Conservation (phyloP, 2,113 vertebrate genomes). For the Eretmochelys imbricata region DNA sequence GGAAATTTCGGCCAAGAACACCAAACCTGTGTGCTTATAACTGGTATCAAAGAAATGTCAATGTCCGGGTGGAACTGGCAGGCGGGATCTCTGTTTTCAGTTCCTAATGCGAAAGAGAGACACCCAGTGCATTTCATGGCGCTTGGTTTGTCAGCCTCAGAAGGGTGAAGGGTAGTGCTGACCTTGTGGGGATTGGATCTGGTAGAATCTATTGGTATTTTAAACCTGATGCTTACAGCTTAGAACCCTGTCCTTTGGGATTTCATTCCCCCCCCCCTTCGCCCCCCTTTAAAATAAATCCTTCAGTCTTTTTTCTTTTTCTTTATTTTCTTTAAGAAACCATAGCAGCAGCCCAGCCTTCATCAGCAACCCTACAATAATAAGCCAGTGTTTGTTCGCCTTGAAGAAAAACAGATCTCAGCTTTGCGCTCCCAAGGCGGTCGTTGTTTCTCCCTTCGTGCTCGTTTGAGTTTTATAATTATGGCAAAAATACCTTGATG, state of each 20-base stretch:
- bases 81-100: fast-evolving
- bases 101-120: not conserved
- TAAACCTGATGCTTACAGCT: not conserved
- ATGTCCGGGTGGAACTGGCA: not conserved
- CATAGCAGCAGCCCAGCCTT: not conserved
- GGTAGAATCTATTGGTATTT: not conserved
- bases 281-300: not conserved
- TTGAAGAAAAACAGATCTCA: not conserved
- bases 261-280: not conserved
- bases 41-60: not conserved
- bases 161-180: not conserved
- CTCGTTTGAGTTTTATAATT: not conserved
- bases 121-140: not conserved
- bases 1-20: not conserved
- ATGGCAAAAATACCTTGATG: not conserved
- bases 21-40: not conserved
- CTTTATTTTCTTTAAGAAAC: not conserved
- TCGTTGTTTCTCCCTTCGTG: too few species aligned
- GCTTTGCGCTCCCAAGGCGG: not conserved
- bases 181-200: not conserved
- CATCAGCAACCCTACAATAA: constrained; percentile 10
- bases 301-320: not conserved
- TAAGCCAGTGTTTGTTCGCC: not conserved
- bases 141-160: not conserved
- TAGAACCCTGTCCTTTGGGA: not conserved